Percentiles rank a stretch among this genome's conserved stretches.
These are phyloP conservation scores for Sylvilagus bachmani DNA, from an alignment of 2,113 vertebrate species.

Conservation along the genomic window DNA sequence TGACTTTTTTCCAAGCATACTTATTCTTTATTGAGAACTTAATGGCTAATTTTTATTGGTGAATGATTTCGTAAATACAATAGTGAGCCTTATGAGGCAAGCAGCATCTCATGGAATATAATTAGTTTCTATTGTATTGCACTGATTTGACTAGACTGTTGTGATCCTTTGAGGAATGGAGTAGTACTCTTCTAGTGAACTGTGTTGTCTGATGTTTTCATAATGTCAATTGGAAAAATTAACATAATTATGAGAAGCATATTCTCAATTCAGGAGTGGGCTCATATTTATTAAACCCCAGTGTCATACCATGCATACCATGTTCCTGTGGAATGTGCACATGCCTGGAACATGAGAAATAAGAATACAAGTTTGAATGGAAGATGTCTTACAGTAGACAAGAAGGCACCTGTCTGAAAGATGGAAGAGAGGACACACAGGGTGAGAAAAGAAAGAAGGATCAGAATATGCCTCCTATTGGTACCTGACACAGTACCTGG, in stretches of 20 bases:
- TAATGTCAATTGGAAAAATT: constrained; percentile 27
- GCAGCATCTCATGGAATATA: constrained; percentile 10
- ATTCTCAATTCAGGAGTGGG: constrained; percentile 20
- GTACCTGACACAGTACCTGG: neutral
- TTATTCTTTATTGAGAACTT: constrained; percentile 38
- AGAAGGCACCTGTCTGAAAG: neutral
- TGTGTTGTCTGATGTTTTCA: neutral
- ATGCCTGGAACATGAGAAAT: neutral
- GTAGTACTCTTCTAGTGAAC: neutral
- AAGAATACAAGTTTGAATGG: neutral
- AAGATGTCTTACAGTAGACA: neutral
- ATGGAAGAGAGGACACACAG: neutral
- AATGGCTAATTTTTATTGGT: constrained; percentile 52
- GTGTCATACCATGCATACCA: neutral
- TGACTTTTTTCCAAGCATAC: neutral
- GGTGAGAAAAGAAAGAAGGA: neutral
- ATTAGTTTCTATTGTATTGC: neutral
- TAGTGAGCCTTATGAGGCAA: constrained; percentile 44
- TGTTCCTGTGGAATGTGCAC: neutral
- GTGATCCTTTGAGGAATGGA: neutral
- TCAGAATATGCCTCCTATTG: neutral
- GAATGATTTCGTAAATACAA: constrained; percentile 54
- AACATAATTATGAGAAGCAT: constrained; percentile 26
- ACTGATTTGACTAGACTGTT: neutral
- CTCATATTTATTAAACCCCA: constrained; percentile 16